A percentile compares a stretch with the other conserved stretches of the same genome.
Conservation (phyloP, 2,888 invertebrate species). For the Sinopyrophorus schimmeli region DNA sequence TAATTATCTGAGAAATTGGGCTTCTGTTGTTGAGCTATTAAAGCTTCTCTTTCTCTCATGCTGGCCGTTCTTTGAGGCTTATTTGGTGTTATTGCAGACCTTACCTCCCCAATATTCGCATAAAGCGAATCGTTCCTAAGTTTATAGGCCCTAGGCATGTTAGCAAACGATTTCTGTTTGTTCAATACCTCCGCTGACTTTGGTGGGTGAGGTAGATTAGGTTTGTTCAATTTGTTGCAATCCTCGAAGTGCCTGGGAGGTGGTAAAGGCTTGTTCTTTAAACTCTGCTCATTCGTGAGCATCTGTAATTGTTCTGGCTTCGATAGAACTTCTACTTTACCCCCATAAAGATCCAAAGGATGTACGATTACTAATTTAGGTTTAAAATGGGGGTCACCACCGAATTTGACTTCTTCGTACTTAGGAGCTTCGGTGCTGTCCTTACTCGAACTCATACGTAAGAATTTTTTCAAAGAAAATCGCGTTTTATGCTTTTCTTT, state of each 20-base stretch:
- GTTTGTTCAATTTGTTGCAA: slow-evolving; percentile 62
- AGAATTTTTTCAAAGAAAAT: slow-evolving; percentile 81
- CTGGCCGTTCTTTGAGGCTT: slow-evolving; percentile 87
- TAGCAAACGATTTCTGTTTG: slow-evolving; percentile 58
- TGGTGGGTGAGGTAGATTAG: slow-evolving; percentile 71
- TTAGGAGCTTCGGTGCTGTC: slow-evolving; percentile 61
- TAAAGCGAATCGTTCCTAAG: slow-evolving; percentile 65
- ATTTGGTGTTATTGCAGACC: slow-evolving; percentile 73
- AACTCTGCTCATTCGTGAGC: slow-evolving; percentile 30
- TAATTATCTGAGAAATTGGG: slow-evolving; percentile 41
- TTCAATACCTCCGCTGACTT: slow-evolving; percentile 67
- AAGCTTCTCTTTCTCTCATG: slow-evolving; percentile 78
- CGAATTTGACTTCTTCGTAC: slow-evolving; percentile 61
- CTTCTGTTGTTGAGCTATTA: slow-evolving; percentile 58
- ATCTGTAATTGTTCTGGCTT: slow-evolving; percentile 37
- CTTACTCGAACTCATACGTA: slow-evolving; percentile 76
- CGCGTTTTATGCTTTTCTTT: slow-evolving; percentile 73
- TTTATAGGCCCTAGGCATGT: slow-evolving; percentile 46
- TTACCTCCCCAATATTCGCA: slow-evolving; percentile 83
- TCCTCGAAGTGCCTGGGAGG: slow-evolving; percentile 71
- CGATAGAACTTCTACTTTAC: slow-evolving; percentile 74
- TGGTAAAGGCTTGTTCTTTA: slow-evolving; percentile 60
- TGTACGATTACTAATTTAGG: slow-evolving; percentile 85
- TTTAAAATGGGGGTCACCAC: slow-evolving; percentile 65
- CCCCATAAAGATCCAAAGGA: slow-evolving; percentile 82